Evolutionary conservation across 2,113 vertebrate species (phyloP).

Genomic region (Setophaga petechia): DNA sequence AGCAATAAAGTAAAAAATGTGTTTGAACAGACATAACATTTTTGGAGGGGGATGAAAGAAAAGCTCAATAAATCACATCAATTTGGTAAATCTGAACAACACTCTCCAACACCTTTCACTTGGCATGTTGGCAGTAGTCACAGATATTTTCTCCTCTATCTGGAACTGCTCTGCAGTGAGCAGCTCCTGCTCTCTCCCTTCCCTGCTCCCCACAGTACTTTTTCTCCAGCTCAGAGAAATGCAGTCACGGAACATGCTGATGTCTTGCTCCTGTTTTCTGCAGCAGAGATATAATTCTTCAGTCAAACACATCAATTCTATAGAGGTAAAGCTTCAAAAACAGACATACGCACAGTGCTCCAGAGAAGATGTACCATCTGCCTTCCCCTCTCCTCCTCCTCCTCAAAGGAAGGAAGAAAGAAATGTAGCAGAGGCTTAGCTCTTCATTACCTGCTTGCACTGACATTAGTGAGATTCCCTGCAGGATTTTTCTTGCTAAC

Average conservation of each 20-base stretch:
- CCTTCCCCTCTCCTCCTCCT: conserved; percentile 57
- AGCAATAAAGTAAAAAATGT: conserved; percentile 5
- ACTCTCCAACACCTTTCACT: neutral
- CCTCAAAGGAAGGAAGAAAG: conserved; percentile 58
- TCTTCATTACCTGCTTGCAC: conserved; percentile 60
- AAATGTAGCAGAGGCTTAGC: conserved; percentile 39
- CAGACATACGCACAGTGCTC: conserved; percentile 18
- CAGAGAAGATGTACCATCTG: conserved; percentile 41
- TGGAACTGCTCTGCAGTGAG: neutral
- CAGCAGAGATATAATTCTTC: conserved; percentile 16
- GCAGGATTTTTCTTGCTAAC: conserved; percentile 61
- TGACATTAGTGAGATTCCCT: conserved; percentile 61
- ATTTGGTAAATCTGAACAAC: conserved; percentile 8
- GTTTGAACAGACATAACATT: neutral
- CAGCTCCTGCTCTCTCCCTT: neutral
- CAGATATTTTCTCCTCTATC: neutral
- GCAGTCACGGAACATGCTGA: neutral
- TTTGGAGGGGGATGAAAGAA: conserved; percentile 4
- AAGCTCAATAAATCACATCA: conserved; percentile 1
- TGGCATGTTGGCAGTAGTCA: neutral
- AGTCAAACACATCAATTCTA: conserved; percentile 29
- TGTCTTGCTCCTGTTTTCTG: conserved; percentile 50
- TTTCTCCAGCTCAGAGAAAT: neutral
- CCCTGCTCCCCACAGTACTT: neutral
- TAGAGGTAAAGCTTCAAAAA: conserved; percentile 50